Evolutionary conservation across 2,888 invertebrate genomes (phyloP).

Genomic region (Catocala sponsa): DNA sequence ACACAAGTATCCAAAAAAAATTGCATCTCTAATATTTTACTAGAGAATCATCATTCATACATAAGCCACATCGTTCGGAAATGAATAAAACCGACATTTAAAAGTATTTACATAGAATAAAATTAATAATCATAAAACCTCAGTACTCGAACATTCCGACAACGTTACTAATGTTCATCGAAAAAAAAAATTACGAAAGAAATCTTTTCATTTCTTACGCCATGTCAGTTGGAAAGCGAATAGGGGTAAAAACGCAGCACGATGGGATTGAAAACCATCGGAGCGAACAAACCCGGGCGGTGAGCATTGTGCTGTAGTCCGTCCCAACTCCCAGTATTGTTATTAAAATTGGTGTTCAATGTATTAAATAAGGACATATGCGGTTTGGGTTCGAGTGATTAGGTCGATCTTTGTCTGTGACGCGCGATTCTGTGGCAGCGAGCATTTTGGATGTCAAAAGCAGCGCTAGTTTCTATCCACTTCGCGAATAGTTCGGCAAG

Average conservation of each 20-base stretch:
- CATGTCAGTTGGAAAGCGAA: constrained; percentile 65
- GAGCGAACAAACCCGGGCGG: constrained; percentile 72
- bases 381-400: constrained; percentile 41
- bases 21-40: no score
- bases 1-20: no score
- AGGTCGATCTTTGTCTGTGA: constrained; percentile 11
- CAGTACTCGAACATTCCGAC: constrained; percentile 29
- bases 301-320: constrained; percentile 67
- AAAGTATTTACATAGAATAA: no score
- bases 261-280: constrained; percentile 78
- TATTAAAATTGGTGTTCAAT: constrained; percentile 64
- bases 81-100: no score
- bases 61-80: no score
- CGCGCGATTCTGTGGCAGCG: background rate
- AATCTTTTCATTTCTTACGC: constrained; percentile 80
- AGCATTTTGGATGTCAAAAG: no score
- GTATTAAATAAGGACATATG: constrained; percentile 44
- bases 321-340: constrained; percentile 61
- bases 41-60: no score
- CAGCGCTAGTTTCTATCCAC: no score
- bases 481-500: no score
- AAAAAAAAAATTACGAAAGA: constrained; percentile 67
- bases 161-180: constrained; percentile 59
- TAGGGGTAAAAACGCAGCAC: constrained; percentile 61
- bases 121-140: constrained; percentile 37